Base-by-base conservation (phyloP, 1,140 invertebrate species). In the Drosophila trapezifrons region DNA sequence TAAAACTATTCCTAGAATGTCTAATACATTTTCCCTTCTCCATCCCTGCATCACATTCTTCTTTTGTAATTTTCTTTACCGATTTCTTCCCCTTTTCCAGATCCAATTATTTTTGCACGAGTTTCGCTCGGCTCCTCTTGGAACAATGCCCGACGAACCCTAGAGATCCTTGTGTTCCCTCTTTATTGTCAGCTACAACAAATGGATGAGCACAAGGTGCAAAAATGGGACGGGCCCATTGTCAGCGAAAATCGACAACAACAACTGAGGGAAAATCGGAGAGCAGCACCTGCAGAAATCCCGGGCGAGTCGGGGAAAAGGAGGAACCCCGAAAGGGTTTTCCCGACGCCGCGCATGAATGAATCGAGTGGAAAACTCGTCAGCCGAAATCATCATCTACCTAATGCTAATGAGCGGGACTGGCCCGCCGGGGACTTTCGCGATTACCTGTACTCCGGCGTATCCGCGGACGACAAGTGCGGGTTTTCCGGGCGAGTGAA, bases 191-290 rank as follows among this genome's bases (percentile, higher is more conserved):
- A 54, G 37, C 49, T 52, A 40, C 20, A 80, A 80, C 66, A 80
- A 76, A 64, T 54, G 51, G 51, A 54, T 18, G 55, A 56, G 37
- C 49, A 83, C 90, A 91, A 91, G 90, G 90, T 91, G 90, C 90
- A 91, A 91, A 91, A 85, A 78, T 91, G 71, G 90, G 85, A 91
- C 67, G 75, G 70, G 43, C 69, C 64, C 63, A 75, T 89, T 89
- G 80, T 89, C 64, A 62, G 62, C 70, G 10, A 80, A 79, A 79
- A 42, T 49, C 35, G 12, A 20, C 25, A 32, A 5, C 9, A 69
- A 83, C 51, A 75, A 63, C 49, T 40, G 12, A 17, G 15, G 57
- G 47, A 62, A 52, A 42, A 52, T 66, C 38, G 49, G 35, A 55
- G 57, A 64, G 32, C 25, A 58, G 74, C 84, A 89, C 84, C 84